phyloP scores from a whole-genome alignment of 1,140 invertebrate genomes.

The Pseudomyrmex concolor region DNA sequence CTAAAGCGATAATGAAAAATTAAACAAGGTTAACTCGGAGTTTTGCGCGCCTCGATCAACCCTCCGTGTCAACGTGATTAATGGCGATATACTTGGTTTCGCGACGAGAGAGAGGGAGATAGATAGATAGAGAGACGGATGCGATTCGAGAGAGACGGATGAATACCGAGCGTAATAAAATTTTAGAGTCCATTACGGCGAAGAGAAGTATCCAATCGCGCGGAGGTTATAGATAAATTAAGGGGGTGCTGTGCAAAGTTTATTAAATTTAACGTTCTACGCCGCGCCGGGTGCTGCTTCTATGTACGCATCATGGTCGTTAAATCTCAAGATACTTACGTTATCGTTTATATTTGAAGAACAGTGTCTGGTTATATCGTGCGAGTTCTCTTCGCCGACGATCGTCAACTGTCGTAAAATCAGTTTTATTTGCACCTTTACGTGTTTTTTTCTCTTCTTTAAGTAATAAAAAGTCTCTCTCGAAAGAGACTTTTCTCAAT shows the following conservation, averaged over 20 bases:
- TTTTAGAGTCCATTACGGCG: conserved; percentile 70
- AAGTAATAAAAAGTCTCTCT: too few relatives aligned
- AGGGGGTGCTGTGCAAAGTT: conserved; percentile 56
- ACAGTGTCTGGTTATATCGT: background rate
- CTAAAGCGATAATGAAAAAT: conserved; percentile 25
- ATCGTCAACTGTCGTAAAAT: conserved; percentile 4
- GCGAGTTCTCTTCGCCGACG: background rate
- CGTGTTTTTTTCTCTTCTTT: background rate
- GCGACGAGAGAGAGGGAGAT: too few relatives aligned
- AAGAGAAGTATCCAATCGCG: conserved; percentile 63
- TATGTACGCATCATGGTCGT: conserved; percentile 13
- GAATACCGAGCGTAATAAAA: conserved; percentile 70
- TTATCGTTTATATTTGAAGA: conserved; percentile 39
- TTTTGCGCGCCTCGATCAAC: conserved; percentile 11
- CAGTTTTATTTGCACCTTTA: background rate
- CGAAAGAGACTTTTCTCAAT: too few relatives aligned
- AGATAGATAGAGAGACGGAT: too few relatives aligned
- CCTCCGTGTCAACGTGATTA: conserved; percentile 28
- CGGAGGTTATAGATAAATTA: conserved; percentile 66
- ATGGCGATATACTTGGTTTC: conserved; percentile 18
- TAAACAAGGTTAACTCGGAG: conserved; percentile 22
- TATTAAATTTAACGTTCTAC: conserved; percentile 66
- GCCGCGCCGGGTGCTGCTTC: background rate
- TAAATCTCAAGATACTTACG: conserved; percentile 26
- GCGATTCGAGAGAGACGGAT: conserved; percentile 12